phyloP scores from a whole-genome alignment of 2,113 vertebrate species.

The Smithornis capensis region DNA sequence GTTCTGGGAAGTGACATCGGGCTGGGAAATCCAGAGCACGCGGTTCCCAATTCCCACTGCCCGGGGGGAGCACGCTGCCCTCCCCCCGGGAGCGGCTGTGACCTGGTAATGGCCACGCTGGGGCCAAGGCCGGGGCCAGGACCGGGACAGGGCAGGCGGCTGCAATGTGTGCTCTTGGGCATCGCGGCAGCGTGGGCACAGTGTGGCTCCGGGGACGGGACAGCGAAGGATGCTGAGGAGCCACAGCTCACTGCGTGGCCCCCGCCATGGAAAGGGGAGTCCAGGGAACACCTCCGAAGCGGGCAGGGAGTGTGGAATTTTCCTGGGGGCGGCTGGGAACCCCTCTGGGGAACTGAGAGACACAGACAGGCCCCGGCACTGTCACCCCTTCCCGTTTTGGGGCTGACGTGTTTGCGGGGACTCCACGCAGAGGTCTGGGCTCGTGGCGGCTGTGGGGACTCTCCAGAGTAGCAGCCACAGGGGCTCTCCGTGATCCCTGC shows the following conservation, averaged over 20 bases:
- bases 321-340: neutral
- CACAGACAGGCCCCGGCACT: accelerated
- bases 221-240: neutral
- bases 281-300: neutral
- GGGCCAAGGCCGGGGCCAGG: neutral
- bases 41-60: neutral
- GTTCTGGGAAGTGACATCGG: neutral
- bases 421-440: neutral
- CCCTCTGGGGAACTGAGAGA: neutral
- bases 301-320: neutral
- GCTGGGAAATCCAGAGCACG: neutral
- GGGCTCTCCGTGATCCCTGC: neutral
- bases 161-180: neutral
- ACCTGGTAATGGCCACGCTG: neutral
- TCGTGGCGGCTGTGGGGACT: neutral
- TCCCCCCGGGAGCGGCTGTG: neutral
- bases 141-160: accelerated
- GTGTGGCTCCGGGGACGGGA: neutral
- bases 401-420: neutral
- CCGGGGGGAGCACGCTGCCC: neutral
- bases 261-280: accelerated
- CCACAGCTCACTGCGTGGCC: accelerated
- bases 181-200: accelerated
- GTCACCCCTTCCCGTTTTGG: neutral
- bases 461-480: neutral